Conservation (phyloP, 1,140 invertebrate genomes). For the Dufourea novaeangliae region DNA sequence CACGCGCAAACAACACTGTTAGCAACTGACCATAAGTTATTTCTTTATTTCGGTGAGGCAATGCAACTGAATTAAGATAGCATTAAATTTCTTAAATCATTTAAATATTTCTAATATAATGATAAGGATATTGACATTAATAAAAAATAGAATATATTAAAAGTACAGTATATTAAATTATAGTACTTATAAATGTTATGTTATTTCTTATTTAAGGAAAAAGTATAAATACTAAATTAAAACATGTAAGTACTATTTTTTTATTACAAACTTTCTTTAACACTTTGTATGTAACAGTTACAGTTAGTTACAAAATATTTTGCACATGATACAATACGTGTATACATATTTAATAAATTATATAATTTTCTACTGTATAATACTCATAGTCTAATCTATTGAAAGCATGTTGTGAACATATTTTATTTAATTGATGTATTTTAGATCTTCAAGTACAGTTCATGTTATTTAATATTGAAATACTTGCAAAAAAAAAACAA, state of each 20-base stretch:
- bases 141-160: background rate
- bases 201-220: background rate
- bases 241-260: background rate
- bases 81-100: background rate
- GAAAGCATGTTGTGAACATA: background rate
- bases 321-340: constrained; percentile 2
- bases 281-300: background rate
- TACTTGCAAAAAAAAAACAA: constrained; percentile 1
- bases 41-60: background rate
- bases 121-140: background rate
- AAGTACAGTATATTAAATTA: background rate
- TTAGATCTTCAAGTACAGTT: background rate
- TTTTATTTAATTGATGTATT: background rate
- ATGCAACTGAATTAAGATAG: background rate
- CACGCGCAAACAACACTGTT: background rate
- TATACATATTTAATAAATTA: constrained; percentile 19
- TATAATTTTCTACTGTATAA: background rate
- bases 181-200: background rate
- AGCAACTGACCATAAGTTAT: background rate
- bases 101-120: background rate
- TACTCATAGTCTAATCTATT: background rate
- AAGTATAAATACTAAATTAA: background rate
- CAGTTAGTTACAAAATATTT: background rate
- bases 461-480: background rate
- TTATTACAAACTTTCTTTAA: constrained; percentile 25